Conservation (phyloP, 2,888 invertebrate species). For the Dryococelus australis region DNA sequence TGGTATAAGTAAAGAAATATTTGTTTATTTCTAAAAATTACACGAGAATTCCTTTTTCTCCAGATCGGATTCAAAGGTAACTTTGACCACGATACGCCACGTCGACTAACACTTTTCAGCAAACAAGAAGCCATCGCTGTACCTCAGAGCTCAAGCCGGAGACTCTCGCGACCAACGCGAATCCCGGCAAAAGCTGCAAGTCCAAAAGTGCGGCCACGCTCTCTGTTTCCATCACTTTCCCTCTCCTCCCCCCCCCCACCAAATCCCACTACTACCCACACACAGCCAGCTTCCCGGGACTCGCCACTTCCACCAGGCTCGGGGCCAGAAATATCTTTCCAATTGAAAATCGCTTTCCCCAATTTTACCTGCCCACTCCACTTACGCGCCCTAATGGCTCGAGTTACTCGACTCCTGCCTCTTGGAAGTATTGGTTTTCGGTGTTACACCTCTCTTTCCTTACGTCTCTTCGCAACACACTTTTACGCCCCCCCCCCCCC, state of each 20-base stretch:
- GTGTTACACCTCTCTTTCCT: neutral
- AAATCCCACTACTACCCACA: too few relatives aligned
- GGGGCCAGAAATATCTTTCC: slow-evolving; percentile 7
- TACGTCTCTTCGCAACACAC: neutral
- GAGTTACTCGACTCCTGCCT: neutral
- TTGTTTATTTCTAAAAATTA: too few relatives aligned
- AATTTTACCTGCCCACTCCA: slow-evolving; percentile 3
- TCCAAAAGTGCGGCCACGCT: neutral
- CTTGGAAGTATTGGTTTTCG: slow-evolving; percentile 11
- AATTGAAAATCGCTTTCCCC: slow-evolving; percentile 16
- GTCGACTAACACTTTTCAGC: too few relatives aligned
- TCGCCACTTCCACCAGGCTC: neutral
- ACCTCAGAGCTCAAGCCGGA: too few relatives aligned
- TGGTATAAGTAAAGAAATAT: too few relatives aligned
- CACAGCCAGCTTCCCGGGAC: too few relatives aligned
- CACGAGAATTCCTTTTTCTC: too few relatives aligned
- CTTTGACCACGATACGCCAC: too few relatives aligned
- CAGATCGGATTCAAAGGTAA: too few relatives aligned
- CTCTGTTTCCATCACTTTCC: neutral
- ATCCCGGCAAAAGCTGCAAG: too few relatives aligned
- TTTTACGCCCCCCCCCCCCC: neutral
- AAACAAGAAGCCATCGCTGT: too few relatives aligned
- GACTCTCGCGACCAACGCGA: too few relatives aligned
- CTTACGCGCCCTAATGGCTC: neutral
- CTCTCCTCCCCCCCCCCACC: neutral